phyloP scores from a whole-genome alignment of 1,140 invertebrate species.

The Danaus plexippus region DNA sequence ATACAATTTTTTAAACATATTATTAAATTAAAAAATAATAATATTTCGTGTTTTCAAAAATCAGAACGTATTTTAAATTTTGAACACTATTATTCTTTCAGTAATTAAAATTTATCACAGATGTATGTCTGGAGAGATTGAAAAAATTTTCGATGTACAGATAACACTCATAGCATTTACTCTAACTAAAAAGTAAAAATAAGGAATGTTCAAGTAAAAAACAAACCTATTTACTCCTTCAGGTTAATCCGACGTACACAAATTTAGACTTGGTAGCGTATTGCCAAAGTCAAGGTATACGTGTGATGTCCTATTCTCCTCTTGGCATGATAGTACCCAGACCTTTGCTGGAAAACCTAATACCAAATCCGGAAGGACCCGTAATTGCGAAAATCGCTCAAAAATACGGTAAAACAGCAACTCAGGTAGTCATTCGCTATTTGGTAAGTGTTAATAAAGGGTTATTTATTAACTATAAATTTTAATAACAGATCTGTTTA shows the following conservation, averaged over 20 bases:
- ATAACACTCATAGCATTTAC: too few species aligned
- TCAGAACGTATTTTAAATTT: too few species aligned
- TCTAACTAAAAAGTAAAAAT: too few species aligned
- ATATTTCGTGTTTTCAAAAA: too few species aligned
- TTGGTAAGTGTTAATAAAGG: slow-evolving; percentile 58
- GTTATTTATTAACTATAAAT: too few species aligned
- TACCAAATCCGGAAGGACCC: slow-evolving; percentile 67
- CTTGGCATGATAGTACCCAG: slow-evolving; percentile 74
- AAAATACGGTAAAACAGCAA: slow-evolving; percentile 77
- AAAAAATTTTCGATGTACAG: too few species aligned
- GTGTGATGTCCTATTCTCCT: slow-evolving; percentile 81
- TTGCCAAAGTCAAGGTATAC: slow-evolving; percentile 75
- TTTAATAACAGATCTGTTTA: too few species aligned
- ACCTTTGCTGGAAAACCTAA: neutral
- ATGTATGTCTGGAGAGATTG: too few species aligned
- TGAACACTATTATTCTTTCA: neutral
- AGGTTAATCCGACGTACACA: slow-evolving; percentile 76
- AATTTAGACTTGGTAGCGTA: slow-evolving; percentile 77
- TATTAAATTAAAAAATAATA: too few species aligned
- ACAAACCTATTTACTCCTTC: neutral
- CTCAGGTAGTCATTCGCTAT: slow-evolving; percentile 72
- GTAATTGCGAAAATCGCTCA: slow-evolving; percentile 73
- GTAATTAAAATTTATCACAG: neutral
- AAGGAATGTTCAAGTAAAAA: too few species aligned
- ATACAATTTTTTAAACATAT: neutral